Base-by-base conservation (phyloP, 2,113 vertebrate species). In the Leucopternis melanops region DNA sequence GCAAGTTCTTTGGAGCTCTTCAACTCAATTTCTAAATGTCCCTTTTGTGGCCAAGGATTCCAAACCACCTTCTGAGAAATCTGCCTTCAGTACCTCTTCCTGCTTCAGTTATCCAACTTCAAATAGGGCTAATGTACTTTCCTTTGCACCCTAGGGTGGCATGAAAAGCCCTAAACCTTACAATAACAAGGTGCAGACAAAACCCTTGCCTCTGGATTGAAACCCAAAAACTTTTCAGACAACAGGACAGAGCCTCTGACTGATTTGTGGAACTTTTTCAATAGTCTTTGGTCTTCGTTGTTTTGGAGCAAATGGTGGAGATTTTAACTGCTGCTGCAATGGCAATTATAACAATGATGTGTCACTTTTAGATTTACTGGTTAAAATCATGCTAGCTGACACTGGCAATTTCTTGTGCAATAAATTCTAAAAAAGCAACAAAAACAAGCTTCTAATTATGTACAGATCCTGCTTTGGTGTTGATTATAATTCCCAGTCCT, bases 401-500 rank as follows among this genome's bases (percentile, higher is more conserved):
- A 75, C 73, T 67, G 81, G 61, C 73, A 94, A 55, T 85, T 88
- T 54, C 69, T 84, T 71, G 44, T 79, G 57, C 3, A 27, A 75
- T 49, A 81, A 88, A 86, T 75, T 91, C 80, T 78, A 80, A 69
- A 93, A 90, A 91, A 78, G 34, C 70, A 81, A 25, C 73, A 52
- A 57, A 94, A 93, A 67, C 65, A 91, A 96, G 86, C 44, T 95
- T 66, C 96, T 94, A 95, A 97, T 94, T 96, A 88, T 36, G 31
- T 87, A 63, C 80, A 93, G 67, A 81, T 93, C 75, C 94, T 90
- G 67, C 88, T 81, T 88, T 75, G 72, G 81, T 79, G 88, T 74
- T 95, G 94, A 97, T 97, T 93, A 95, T 75, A 96, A 96, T 95
- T 94, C 70, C 77, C 73, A 57, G 77, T 61, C 88, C 92, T 94